Percentiles rank a stretch among this genome's conserved stretches.
These are phyloP conservation scores for Drosophila paulistorum DNA, from an alignment of 1,140 invertebrate species.

Conservation along the genomic window DNA sequence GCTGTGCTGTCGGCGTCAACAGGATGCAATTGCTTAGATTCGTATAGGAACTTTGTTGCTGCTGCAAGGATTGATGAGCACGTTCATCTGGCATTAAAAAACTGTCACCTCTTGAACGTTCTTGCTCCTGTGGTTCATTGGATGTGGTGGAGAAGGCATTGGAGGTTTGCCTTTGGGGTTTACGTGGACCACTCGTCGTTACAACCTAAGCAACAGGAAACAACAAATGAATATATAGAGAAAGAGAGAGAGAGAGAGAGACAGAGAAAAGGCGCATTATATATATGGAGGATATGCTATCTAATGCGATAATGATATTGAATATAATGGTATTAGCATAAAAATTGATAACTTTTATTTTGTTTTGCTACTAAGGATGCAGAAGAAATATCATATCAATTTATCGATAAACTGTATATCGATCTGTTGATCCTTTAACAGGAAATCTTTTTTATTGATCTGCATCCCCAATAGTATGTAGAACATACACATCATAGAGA, in stretches of 20 bases:
- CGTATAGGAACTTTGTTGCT: constrained; percentile 68
- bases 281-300: not conserved
- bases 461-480: not conserved
- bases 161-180: constrained; percentile 86
- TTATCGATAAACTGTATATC: too few species aligned
- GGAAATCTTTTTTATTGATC: not conserved
- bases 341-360: not conserved
- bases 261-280: not conserved
- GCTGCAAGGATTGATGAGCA: constrained; percentile 9
- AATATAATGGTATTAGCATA: not conserved
- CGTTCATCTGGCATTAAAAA: not conserved
- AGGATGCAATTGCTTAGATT: constrained; percentile 68
- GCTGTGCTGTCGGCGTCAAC: constrained; percentile 84
- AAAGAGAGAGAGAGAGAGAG: constrained; percentile 7
- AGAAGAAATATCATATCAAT: not conserved
- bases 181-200: constrained; percentile 88
- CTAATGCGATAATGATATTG: not conserved
- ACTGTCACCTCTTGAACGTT: constrained; percentile 6
- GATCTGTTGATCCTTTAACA: not conserved
- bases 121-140: constrained; percentile 64
- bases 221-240: constrained; percentile 25
- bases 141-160: constrained; percentile 79
- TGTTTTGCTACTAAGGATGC: constrained; percentile 2
- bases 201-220: constrained; percentile 86
- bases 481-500: not conserved